Base-by-base conservation (phyloP, 2,113 vertebrate genomes). In the Penelope pileata region DNA sequence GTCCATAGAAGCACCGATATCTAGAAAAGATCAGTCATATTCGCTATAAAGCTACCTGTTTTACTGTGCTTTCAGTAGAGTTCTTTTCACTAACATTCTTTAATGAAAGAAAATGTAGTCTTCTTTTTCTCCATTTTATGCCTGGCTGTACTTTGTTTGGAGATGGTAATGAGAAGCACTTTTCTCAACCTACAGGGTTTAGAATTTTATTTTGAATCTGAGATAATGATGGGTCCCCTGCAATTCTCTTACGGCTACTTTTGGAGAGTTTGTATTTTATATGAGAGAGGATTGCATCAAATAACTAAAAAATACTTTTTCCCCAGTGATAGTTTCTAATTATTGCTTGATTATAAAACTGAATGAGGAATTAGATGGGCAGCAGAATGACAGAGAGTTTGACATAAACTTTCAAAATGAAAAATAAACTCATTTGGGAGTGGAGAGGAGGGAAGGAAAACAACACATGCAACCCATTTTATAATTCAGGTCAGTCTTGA, bases 391-490 rank as follows among this genome's bases (percentile, higher is more conserved):
- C 51, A 93, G 42, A 75, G 43, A 67, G 32, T 63, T 94, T 6
- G 6, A 77, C 66, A 76, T 59, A 80, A 85, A 74, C 50, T 77
- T 83, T 90, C 34, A 59, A 74, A 90, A 85, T 70, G 19, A 91
- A 88, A 92, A 90, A 69, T 58, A 92, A 93, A 60, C 30, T 87
- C 45, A 53, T 7, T 9, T 1, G 0, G 48, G 76, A 78, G 42
- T 7, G 27, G 54, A 68, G 34, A 23, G 27, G 12, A 26, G 17
- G 7, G 34, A 16, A 83, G 32, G n/a, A 83, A 91, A 93, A 59
- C 58, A 75, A 84, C 82, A 70, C 82, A 86, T 86, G 85, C 78
- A 91, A 90, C 40, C 43, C 30, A 72, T 94, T 91, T 96, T 95
- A 70, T 83, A 83, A 74, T 90, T 92, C 63, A 70, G 59, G 90